A percentile compares a stretch with the other conserved stretches of the same genome.
phyloP scores from a whole-genome alignment of 2,888 invertebrate species.

The Aquatica leii region DNA sequence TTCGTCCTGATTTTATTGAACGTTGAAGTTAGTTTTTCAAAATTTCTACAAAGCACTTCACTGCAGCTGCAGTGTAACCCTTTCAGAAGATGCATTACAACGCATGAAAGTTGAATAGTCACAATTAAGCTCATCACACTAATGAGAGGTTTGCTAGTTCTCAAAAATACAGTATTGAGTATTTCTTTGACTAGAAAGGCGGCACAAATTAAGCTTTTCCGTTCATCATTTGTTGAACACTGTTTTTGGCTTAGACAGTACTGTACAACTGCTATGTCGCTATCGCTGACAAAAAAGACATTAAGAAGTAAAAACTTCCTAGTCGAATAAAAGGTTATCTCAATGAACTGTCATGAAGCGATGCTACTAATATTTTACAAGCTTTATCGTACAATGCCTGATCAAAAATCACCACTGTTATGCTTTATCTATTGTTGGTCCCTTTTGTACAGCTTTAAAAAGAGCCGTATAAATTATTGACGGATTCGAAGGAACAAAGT shows the following conservation, averaged over 20 bases:
- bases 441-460: too few relatives aligned
- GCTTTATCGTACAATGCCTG: constrained; percentile 46
- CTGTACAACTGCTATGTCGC: constrained; percentile 51
- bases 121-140: constrained; percentile 44
- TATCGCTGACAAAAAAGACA: constrained; percentile 56
- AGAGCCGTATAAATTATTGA: too few relatives aligned
- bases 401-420: constrained; percentile 45
- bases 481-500: too few relatives aligned
- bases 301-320: constrained; percentile 45
- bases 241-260: constrained; percentile 42
- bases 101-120: constrained; percentile 29
- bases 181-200: constrained; percentile 47
- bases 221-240: constrained; percentile 48
- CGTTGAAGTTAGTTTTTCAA: constrained; percentile 47
- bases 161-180: constrained; percentile 45
- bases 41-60: constrained; percentile 44
- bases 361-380: constrained; percentile 43
- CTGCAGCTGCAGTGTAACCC: constrained; percentile 49
- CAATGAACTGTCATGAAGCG: constrained; percentile 42
- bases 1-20: constrained; percentile 50
- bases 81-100: constrained; percentile 40
- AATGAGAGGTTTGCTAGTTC: constrained; percentile 41
- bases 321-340: constrained; percentile 49
- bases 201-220: constrained; percentile 50
- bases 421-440: too few relatives aligned